These are phyloP conservation scores for Actinia equina DNA, from an alignment of 64 coral and sea anemone species.

Conservation along the genomic window DNA sequence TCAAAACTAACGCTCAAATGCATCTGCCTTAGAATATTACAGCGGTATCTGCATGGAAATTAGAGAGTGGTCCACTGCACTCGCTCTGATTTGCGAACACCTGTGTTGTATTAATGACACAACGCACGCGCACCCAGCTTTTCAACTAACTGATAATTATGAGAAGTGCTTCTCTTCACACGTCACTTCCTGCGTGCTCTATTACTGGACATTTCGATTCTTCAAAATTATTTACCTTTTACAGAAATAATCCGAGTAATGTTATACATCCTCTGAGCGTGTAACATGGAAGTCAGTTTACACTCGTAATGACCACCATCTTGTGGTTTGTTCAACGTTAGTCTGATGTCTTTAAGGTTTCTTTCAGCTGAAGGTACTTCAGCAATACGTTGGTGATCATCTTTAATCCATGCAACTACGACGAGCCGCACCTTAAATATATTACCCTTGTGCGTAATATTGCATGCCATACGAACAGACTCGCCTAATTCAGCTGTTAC, in stretches of 20 bases:
- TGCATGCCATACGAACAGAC: neutral
- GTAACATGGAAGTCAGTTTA: neutral
- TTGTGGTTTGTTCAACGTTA: conserved; percentile 4
- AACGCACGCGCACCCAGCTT: too few species aligned
- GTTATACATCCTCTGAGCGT: neutral
- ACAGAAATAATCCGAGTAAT: neutral
- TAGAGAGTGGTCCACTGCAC: too few species aligned
- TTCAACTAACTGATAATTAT: too few species aligned
- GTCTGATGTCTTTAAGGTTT: neutral
- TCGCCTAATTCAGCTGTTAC: conserved; percentile 5
- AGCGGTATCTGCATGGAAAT: too few species aligned
- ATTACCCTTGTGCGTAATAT: neutral
- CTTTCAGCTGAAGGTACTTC: conserved; percentile 1
- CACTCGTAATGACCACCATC: conserved; percentile 10
- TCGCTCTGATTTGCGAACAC: too few species aligned
- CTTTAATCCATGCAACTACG: conserved; percentile 1
- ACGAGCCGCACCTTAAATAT: neutral
- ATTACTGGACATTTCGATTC: too few species aligned
- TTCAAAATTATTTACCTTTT: neutral
- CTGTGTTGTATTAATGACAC: too few species aligned
- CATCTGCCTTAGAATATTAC: too few species aligned
- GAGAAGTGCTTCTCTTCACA: too few species aligned
- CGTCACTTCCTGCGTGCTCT: too few species aligned
- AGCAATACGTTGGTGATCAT: neutral
- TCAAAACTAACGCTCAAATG: too few species aligned